Evolutionary conservation across 2,797 vertebrate species (phyloP), one percentile per base, ranked within the genome.

Genomic region (Leptodactylus fallax): DNA sequence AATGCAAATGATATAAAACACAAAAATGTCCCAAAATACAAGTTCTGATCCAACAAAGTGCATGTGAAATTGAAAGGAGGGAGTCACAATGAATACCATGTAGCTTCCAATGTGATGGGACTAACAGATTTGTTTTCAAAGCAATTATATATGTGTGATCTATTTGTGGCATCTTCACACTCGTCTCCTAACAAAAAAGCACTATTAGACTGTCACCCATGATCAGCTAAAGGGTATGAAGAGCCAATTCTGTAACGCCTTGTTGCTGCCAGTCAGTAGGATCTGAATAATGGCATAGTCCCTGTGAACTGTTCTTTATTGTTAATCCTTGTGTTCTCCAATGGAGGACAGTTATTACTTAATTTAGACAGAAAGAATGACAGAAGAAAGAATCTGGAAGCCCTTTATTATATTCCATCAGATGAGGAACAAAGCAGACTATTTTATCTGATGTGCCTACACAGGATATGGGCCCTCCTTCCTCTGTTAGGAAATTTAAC

Each of bases 181-280:
- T 91, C 91, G 81, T 90, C 91, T 93, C 90, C 91, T 92, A 91
- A 93, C 92, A 93, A 65, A 91, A 36, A n/a, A 82, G 88, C 88
- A 91, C 92, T 92, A 93, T 93, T 92, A 92, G 88, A 81, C 85
- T 93, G 92, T 91, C 92, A 92, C 89, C 91, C 90, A 90, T 88
- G 87, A 92, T 90, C 23, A 0, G 79, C 87, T 90, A 90, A 87
- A 90, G 89, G 86, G 83, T 86, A 91, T 76, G 90, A 90, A 88
- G 90, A 90, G 86, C 90, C 90, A 91, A 82, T 76, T 90, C 78
- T 87, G 87, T 56, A 87, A 65, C 56, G 85, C 88, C 89, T 89
- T 87, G 86, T 87, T 91, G 87, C 90, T 91, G 87, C 89, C 91
- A 91, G 87, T 92, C 90, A 90, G 87, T 74, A 90, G 56, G 87